Evolutionary conservation across 2,888 invertebrate species (phyloP).

Genomic region (Fragum sueziense): DNA sequence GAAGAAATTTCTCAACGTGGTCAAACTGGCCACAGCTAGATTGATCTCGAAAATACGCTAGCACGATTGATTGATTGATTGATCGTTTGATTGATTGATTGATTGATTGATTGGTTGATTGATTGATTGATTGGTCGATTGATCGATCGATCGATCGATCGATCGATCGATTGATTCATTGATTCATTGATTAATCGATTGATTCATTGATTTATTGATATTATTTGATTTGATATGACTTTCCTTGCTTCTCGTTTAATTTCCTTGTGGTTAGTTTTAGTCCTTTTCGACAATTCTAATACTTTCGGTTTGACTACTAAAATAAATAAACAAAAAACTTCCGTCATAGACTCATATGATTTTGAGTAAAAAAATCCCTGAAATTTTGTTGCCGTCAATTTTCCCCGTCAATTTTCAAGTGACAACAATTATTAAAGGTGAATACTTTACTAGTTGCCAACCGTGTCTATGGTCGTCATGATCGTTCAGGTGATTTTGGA

Average conservation of each 20-base stretch:
- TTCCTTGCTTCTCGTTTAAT: background rate
- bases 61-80: background rate
- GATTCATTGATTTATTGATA: background rate
- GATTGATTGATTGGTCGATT: background rate
- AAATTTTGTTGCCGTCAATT: background rate
- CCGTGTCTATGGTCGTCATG: background rate
- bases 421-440: background rate
- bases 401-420: background rate
- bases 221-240: background rate
- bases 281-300: background rate
- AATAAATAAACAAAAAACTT: constrained; percentile 21
- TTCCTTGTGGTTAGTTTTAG: background rate
- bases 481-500: background rate
- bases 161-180: background rate
- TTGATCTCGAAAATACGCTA: too few species aligned
- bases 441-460: background rate
- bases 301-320: constrained; percentile 5
- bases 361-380: background rate
- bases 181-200: background rate
- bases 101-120: background rate
- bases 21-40: too few species aligned
- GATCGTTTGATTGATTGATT: constrained; percentile 3
- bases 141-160: background rate
- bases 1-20: too few species aligned
- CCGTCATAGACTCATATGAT: constrained; percentile 38